Percentiles rank a stretch among this genome's conserved stretches.
These are phyloP conservation scores for Camponotus floridanus DNA, from an alignment of 1,140 invertebrate genomes.

Conservation along the genomic window DNA sequence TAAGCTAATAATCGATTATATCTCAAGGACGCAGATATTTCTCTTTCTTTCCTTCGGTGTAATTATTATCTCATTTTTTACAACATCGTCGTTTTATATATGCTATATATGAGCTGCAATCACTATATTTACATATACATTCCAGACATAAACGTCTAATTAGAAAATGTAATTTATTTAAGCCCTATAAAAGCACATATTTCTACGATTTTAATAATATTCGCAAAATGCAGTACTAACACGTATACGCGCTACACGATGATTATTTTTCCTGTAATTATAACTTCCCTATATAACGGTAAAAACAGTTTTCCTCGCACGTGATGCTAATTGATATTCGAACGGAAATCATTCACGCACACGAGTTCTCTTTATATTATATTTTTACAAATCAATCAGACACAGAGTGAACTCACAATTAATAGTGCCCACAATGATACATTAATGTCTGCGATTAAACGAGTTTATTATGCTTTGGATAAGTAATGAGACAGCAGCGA, in stretches of 20 bases:
- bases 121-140: too few relatives aligned
- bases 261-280: background rate
- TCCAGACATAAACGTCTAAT: background rate
- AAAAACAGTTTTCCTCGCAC: background rate
- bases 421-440: conserved; percentile 23
- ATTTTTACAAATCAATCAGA: background rate
- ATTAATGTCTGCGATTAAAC: background rate
- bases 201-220: background rate
- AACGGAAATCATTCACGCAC: conserved; percentile 14
- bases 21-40: background rate
- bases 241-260: too few relatives aligned
- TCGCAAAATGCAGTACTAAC: background rate
- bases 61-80: conserved; percentile 1
- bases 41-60: background rate
- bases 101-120: too few relatives aligned
- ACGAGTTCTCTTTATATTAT: background rate
- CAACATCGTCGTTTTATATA: too few relatives aligned
- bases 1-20: background rate
- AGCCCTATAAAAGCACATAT: background rate
- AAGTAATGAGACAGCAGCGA: conserved; percentile 26
- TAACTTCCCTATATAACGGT: background rate
- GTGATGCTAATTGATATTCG: background rate
- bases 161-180: background rate
- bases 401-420: conserved; percentile 3
- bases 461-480: conserved; percentile 8